Evolutionary conservation across 2,113 vertebrate genomes (phyloP).

Genomic region (Pelmatolapia mariae): DNA sequence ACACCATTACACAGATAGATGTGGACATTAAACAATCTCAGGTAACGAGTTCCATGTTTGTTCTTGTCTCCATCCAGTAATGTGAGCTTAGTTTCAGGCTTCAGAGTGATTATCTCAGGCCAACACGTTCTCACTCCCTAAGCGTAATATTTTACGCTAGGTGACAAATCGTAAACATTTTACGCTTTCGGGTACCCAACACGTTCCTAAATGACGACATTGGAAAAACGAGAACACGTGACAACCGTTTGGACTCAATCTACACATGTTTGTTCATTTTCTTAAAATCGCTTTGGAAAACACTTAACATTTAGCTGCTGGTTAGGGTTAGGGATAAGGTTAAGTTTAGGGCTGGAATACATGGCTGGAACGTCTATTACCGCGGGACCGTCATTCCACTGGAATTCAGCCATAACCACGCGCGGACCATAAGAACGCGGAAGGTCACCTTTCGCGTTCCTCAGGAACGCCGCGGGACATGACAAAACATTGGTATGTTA

Average conservation of each 20-base stretch:
- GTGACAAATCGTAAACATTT: fast-evolving
- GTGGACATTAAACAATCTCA: neutral
- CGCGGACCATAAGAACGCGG: fast-evolving
- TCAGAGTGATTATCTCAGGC: neutral
- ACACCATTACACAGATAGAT: neutral
- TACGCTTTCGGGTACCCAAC: fast-evolving
- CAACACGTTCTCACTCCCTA: neutral
- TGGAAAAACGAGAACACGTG: neutral
- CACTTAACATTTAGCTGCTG: neutral
- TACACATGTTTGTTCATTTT: neutral
- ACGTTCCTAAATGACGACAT: neutral
- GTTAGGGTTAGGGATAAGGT: neutral
- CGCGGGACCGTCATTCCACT: neutral
- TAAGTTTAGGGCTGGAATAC: neutral
- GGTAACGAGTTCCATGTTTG: neutral
- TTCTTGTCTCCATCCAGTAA: neutral
- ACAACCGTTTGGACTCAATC: neutral
- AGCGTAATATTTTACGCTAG: neutral
- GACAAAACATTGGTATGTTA: neutral
- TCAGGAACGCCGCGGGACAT: fast-evolving
- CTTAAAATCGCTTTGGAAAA: neutral
- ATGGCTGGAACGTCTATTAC: neutral
- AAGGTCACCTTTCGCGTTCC: neutral
- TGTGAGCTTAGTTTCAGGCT: neutral
- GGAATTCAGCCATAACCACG: neutral